Base-by-base conservation (phyloP, 1,140 invertebrate species). In the Akabosia matsudoensis region DNA sequence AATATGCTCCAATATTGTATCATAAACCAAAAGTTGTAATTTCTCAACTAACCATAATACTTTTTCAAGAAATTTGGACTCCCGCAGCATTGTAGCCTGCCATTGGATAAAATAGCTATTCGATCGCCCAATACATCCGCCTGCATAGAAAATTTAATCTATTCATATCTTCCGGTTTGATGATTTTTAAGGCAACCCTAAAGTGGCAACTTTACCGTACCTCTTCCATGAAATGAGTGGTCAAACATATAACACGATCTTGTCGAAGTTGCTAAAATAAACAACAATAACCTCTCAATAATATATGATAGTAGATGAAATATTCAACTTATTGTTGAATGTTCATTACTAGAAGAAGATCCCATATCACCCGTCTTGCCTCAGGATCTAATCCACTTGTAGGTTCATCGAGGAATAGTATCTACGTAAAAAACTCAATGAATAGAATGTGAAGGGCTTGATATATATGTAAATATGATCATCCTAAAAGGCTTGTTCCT, bases 141-240 rank as follows among this genome's bases (percentile, higher is more conserved):
- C 1, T 56, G 22, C 14, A 16, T 56, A n/a, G 4, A 56, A 56
- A 56, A 56, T 22, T n/a, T 7, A 56, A 56, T 56, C 13, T 56
- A n/a, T 10, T 56, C 7, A 56, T n/a, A 10, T 10, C 37, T 18
- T 18, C 37, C 18, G 37, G 18, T 45, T 10, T 45, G 37, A 45
- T 10, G 7, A 45, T 45, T 45, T 10, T 45, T 45, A 45, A 10
- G 37, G 18, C 18, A 45, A 45, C 7, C 37, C n/a, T n/a, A 45
- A 45, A 45, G 7, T 18, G 18, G 37, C 37, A 10, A 45, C 37
- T 45, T 45, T 45, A 7, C 18, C 7, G 18, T 45, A 56, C 54
- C 83, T 89, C 88, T 67, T 75, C 88, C 88, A 90, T 89, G 79
- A 88, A 87, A 81, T 89, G 88, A 26, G 88, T 89, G 0, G 87